These are phyloP conservation scores for Poecilia velifera DNA, from an alignment of 2,797 vertebrate genomes.

Conservation along the genomic window DNA sequence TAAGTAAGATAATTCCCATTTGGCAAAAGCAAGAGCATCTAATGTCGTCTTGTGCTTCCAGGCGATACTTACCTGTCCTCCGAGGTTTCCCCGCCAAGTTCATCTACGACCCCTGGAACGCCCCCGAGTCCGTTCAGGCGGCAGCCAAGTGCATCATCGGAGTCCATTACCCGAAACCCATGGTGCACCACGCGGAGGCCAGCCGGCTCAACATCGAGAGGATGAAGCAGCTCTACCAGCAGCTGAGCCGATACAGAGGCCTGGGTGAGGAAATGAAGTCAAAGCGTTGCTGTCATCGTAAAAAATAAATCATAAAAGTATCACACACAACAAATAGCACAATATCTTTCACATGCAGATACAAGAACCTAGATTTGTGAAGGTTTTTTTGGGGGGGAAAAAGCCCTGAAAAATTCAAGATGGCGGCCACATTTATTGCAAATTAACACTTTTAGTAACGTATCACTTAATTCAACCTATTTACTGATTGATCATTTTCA, in stretches of 20 bases:
- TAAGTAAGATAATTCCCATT: background rate
- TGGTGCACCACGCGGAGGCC: slow-evolving; percentile 83
- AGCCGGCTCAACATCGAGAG: slow-evolving; percentile 85
- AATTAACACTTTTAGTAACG: no score
- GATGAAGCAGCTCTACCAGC: slow-evolving; percentile 87
- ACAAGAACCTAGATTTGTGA: no score
- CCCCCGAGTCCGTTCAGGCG: slow-evolving; percentile 77
- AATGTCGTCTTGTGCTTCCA: slow-evolving; percentile 77
- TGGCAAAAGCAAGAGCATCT: slow-evolving; percentile 54
- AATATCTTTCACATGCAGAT: no score
- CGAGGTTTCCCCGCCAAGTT: slow-evolving; percentile 84
- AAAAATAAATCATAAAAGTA: background rate
- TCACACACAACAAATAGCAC: background rate
- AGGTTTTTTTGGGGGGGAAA: no score
- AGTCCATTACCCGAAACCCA: slow-evolving; percentile 83
- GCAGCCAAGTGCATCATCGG: slow-evolving; percentile 81
- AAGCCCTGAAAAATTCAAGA: no score
- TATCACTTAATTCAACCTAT: no score
- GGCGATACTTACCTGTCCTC: slow-evolving; percentile 83
- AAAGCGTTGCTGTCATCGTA: background rate
- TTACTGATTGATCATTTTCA: no score
- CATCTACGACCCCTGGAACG: slow-evolving; percentile 86
- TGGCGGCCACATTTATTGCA: no score
- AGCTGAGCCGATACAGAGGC: slow-evolving; percentile 82
- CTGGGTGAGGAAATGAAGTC: slow-evolving; percentile 63